Evolutionary conservation across 2,888 invertebrate species (phyloP), one percentile per base, ranked within the genome.

Genomic region (Eustalomyia histrio): DNA sequence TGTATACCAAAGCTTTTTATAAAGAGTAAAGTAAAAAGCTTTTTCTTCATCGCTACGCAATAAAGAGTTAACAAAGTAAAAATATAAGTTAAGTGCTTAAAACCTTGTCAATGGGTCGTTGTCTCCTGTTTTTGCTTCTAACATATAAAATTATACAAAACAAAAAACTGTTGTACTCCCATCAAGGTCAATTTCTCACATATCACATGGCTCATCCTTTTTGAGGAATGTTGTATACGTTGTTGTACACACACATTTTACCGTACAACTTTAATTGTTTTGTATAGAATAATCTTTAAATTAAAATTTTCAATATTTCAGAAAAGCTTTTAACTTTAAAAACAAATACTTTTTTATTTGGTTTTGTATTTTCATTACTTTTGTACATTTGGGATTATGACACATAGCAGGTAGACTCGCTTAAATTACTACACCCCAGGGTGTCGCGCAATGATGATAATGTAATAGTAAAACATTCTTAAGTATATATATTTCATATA

Each of bases 151-250:
- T n/a, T 10, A 65, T 52, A 81, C 21, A 81, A 65, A 74, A 74
- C 55, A 61, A 61, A 24, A 72, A 55, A 67, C 47, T 55, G 16
- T 55, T 79, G 61, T 79, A 33, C 71, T 71, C 57, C 50, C 61
- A 81, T 78, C 78, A 81, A 81, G 81, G 81, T 81, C 81, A 81
- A 81, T 78, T 81, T 81, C 74, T 81, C 58, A 74, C 78, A 81
- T 58, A 75, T 75, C 78, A 75, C 74, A 81, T 81, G 81, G 78
- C 71, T 79, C 71, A 74, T 71, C 58, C 73, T 60, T 79, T n/a
- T 74, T 68, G 9, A 33, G 55, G 9, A 61, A 55, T 53, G 55
- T 73, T 78, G 55, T 55, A 5, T 61, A 64, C 53, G 61, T 17
- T 58, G 29, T 65, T 58, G 64, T n/a, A 65, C 39, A 35, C 39